phyloP scores from a whole-genome alignment of 2,113 vertebrate species.

The Rana temporaria region DNA sequence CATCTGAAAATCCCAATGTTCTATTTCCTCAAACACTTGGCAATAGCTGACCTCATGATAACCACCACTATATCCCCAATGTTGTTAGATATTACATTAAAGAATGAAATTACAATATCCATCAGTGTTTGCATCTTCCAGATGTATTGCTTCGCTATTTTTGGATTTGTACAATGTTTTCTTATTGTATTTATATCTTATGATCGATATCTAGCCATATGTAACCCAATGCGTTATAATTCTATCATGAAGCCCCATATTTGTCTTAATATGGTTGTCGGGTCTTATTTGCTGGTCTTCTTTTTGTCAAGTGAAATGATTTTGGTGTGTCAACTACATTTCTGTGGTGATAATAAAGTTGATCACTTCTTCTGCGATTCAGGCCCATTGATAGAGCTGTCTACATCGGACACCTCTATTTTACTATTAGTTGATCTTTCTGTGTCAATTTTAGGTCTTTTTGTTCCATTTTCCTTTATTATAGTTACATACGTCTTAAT shows the following conservation, averaged over 20 bases:
- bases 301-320: not conserved
- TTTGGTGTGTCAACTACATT: constrained; percentile 35
- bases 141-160: constrained; percentile 63
- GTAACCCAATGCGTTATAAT: constrained; percentile 58
- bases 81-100: not conserved
- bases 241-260: constrained; percentile 48
- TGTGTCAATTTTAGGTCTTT: not conserved
- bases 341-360: constrained; percentile 52
- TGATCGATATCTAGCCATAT: constrained; percentile 61
- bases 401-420: not conserved
- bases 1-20: constrained; percentile 12
- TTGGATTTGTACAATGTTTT: constrained; percentile 62
- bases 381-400: not conserved
- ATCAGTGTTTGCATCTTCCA: constrained; percentile 59
- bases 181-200: constrained; percentile 65
- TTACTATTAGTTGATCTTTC: not conserved
- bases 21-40: constrained; percentile 21
- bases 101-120: constrained; percentile 44
- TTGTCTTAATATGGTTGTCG: constrained; percentile 55
- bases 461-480: not conserved
- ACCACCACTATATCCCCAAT: not conserved
- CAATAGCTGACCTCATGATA: not conserved
- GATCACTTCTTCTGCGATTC: constrained; percentile 59
- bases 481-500: constrained; percentile 1
- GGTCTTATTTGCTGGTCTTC: constrained; percentile 47